Conservation (phyloP, 1,140 invertebrate genomes). For the Pomacea maculata region DNA sequence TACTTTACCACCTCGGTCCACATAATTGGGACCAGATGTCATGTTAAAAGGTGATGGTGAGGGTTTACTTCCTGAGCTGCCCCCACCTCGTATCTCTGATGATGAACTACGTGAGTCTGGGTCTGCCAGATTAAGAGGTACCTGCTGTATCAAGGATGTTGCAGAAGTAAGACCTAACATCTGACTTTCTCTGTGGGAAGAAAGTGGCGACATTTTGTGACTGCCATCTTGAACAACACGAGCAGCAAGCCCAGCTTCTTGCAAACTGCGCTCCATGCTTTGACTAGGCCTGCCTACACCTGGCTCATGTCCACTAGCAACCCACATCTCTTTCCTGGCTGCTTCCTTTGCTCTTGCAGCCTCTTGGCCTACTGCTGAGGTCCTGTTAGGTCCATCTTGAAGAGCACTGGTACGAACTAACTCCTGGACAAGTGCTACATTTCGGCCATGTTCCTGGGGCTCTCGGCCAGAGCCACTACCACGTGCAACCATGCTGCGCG, state of each 20-base stretch:
- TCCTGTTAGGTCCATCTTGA: neutral
- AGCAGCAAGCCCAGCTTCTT: slow-evolving; percentile 2
- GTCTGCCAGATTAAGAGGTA: slow-evolving; percentile 32
- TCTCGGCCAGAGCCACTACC: slow-evolving; percentile 5
- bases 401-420: slow-evolving; percentile 13
- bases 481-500: neutral
- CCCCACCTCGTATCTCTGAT: slow-evolving; percentile 1
- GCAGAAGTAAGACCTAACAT: slow-evolving; percentile 4
- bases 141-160: slow-evolving; percentile 9
- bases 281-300: neutral
- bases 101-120: slow-evolving; percentile 20
- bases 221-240: slow-evolving; percentile 1
- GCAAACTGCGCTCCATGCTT: neutral
- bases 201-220: slow-evolving; percentile 11
- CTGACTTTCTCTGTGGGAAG: slow-evolving; percentile 9
- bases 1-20: slow-evolving; percentile 10
- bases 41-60: neutral
- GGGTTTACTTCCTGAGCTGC: slow-evolving; percentile 1
- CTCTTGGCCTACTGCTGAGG: slow-evolving; percentile 1
- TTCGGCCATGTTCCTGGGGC: neutral
- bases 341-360: neutral
- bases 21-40: neutral
- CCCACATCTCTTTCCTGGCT: slow-evolving; percentile 7
- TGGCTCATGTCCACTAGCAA: neutral
- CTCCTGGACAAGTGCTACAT: slow-evolving; percentile 8